These are phyloP conservation scores for Ctenodactylus gundi DNA, from an alignment of 2,113 vertebrate species.

Conservation along the genomic window DNA sequence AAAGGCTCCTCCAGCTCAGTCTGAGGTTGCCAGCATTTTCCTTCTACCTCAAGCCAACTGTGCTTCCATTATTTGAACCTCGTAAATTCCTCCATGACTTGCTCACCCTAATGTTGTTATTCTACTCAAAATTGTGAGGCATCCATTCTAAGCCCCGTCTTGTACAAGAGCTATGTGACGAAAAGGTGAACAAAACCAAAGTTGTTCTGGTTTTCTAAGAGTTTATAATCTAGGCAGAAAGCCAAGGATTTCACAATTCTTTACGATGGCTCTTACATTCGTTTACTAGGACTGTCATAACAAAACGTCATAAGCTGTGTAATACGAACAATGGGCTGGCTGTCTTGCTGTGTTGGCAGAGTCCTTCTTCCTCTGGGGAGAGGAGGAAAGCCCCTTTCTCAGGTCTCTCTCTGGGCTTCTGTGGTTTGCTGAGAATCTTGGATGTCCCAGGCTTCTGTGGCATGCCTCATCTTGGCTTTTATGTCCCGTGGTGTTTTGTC, in stretches of 20 bases:
- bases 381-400: rapidly evolving
- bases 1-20: background rate
- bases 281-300: background rate
- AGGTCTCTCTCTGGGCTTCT: too few relatives aligned
- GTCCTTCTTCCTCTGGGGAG: rapidly evolving
- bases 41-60: background rate
- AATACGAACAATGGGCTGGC: background rate
- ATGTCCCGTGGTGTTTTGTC: background rate
- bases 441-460: background rate
- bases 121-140: background rate
- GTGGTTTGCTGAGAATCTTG: too few relatives aligned
- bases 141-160: background rate
- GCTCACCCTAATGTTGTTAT: background rate
- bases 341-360: background rate
- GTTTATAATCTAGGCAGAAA: background rate
- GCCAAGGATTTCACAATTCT: background rate
- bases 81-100: background rate
- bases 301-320: background rate
- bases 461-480: too few relatives aligned
- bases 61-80: background rate
- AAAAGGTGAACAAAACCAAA: background rate
- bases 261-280: background rate
- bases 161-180: background rate
- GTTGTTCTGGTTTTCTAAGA: background rate
- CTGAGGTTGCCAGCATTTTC: background rate